Percentiles rank a stretch among this genome's conserved stretches.
Evolutionary conservation across 2,113 vertebrate genomes (phyloP).

Genomic region (Ctenomys sociabilis): DNA sequence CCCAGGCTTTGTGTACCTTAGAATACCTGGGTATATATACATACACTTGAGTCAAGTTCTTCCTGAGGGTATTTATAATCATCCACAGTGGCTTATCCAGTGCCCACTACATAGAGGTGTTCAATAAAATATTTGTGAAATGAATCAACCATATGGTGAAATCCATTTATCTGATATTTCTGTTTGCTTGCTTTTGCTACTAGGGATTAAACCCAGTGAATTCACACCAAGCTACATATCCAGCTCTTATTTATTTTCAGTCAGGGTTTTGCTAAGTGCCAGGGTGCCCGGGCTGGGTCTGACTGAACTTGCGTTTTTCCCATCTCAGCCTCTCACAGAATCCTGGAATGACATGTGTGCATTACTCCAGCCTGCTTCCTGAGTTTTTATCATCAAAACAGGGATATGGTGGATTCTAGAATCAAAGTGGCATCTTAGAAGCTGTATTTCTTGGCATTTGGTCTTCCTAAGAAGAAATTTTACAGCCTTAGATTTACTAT

Average conservation of each 20-base stretch:
- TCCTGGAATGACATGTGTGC: background rate
- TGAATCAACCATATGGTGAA: background rate
- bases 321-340: background rate
- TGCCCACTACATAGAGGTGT: background rate
- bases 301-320: background rate
- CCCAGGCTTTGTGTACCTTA: background rate
- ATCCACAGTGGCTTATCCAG: background rate
- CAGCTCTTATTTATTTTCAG: background rate
- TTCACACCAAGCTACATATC: background rate
- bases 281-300: background rate
- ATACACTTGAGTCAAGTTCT: background rate
- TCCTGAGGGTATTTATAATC: background rate
- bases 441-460: background rate
- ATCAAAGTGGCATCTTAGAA: background rate
- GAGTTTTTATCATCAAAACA: background rate
- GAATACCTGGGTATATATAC: background rate
- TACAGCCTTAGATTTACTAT: background rate
- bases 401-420: background rate
- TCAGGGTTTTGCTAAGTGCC: background rate
- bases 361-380: background rate
- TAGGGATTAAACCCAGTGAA: background rate
- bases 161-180: background rate
- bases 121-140: background rate
- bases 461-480: slow-evolving; percentile 32
- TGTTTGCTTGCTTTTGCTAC: background rate